Evolutionary conservation across 2,797 vertebrate genomes (phyloP).

Genomic region (Sebastes diaconus): DNA sequence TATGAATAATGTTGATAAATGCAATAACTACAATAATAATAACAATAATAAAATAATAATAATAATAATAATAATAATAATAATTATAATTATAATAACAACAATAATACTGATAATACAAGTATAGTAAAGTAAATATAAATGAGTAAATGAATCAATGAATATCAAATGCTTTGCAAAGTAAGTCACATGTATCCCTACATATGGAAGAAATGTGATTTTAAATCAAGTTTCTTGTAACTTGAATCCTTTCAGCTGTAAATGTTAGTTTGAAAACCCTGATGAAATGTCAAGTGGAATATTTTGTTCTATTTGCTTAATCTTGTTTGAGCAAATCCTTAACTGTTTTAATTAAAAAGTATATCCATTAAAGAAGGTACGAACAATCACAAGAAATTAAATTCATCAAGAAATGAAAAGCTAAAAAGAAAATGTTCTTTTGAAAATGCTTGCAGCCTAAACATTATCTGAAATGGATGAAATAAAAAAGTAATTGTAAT

Average conservation of each 20-base stretch:
- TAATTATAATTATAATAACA: too few relatives aligned
- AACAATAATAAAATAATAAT: too few relatives aligned
- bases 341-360: not conserved
- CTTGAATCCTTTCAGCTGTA: not conserved
- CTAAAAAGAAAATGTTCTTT: not conserved
- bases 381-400: not conserved
- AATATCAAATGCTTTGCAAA: not conserved
- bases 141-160: not conserved
- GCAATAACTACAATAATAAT: too few relatives aligned
- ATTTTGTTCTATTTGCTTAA: not conserved
- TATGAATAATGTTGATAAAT: too few relatives aligned
- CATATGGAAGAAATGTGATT: not conserved
- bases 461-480: not conserved
- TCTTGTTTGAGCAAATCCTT: not conserved
- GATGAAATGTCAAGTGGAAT: not conserved
- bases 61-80: too few relatives aligned
- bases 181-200: not conserved
- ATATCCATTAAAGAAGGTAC: not conserved
- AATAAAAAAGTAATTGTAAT: not conserved
- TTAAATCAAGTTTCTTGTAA: not conserved
- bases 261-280: not conserved
- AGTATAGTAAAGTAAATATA: not conserved
- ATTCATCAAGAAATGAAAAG: not conserved
- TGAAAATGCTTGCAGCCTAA: not conserved
- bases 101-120: too few relatives aligned